Evolutionary conservation across 2,797 vertebrate genomes (phyloP).

Genomic region (Hirundo rustica): DNA sequence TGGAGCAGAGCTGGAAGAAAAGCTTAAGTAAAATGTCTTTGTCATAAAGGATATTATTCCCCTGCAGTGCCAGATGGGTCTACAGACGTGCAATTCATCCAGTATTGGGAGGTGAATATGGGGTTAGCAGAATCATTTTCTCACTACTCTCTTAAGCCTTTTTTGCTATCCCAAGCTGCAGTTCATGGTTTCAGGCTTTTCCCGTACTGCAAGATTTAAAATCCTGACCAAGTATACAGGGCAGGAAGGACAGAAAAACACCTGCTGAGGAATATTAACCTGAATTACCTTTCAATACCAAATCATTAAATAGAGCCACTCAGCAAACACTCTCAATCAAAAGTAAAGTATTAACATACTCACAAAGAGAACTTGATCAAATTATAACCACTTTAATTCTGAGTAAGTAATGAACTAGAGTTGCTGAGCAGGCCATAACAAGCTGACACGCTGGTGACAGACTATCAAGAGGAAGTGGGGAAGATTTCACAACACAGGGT

Average conservation of each 20-base stretch:
- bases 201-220: neutral
- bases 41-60: constrained; percentile 37
- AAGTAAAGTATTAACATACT: neutral
- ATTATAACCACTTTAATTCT: neutral
- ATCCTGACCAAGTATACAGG: neutral
- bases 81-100: constrained; percentile 44
- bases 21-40: constrained; percentile 48
- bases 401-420: neutral
- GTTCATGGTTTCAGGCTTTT: constrained; percentile 9
- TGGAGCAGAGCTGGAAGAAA: constrained; percentile 23
- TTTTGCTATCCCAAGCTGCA: neutral
- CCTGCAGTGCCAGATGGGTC: constrained; percentile 7
- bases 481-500: neutral
- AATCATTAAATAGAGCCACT: neutral
- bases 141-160: constrained; percentile 3
- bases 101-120: constrained; percentile 19
- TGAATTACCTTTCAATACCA: constrained; percentile 19
- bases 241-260: neutral
- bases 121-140: constrained; percentile 57
- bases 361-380: neutral
- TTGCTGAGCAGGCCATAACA: neutral
- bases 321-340: neutral
- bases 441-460: neutral
- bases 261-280: neutral
- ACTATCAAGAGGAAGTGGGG: neutral